Base-by-base conservation (phyloP, 1,140 invertebrate genomes). In the Nixonia krombeini region DNA sequence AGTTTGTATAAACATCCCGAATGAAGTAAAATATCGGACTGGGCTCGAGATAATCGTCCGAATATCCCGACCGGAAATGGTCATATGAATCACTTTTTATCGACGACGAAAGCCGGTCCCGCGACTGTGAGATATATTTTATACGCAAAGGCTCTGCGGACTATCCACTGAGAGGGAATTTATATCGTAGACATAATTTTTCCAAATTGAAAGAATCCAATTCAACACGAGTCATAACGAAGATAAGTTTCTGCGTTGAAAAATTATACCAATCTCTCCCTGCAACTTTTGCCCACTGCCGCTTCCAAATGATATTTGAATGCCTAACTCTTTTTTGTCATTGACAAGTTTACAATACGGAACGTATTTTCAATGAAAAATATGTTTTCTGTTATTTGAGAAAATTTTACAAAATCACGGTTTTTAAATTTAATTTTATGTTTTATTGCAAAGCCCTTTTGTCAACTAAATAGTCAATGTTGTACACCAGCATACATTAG, bases 51-150 rank as follows among this genome's bases (percentile, higher is more conserved):
- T 59, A 66, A 66, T 59, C 63, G 50, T 58, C 13, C 55, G 40
- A 55, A 59, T 66, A 66, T 55, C 45, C 50, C 50, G 29, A 59
- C 49, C 31, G 38, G 56, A 66, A 66, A 66, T 55, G 55, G 38
- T 66, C 63, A 51, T 55, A 66, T 66, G 63, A 66, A 66, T 66
- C 55, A 59, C 50, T 58, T 66, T 66, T 66, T 66, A 59, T 66
- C 55, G 55, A 66, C 63, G 55, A 66, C 63, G 41, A 52, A 65
- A 59, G 63, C 46, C 63, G 45, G 55, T 40, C 33, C 29, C 10
- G 42, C 50, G 38, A 50, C 35, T 26, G 0, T 47, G 38, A 59
- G 49, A 67, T 67, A 55, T 67, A 61, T 67, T 51, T 55, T 59
- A 44, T 50, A 53, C 50, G 40, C 56, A 45, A 55, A 67, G 55